These are phyloP conservation scores for Agrilus biguttatus DNA, from an alignment of 2,888 invertebrate species.

Conservation along the genomic window DNA sequence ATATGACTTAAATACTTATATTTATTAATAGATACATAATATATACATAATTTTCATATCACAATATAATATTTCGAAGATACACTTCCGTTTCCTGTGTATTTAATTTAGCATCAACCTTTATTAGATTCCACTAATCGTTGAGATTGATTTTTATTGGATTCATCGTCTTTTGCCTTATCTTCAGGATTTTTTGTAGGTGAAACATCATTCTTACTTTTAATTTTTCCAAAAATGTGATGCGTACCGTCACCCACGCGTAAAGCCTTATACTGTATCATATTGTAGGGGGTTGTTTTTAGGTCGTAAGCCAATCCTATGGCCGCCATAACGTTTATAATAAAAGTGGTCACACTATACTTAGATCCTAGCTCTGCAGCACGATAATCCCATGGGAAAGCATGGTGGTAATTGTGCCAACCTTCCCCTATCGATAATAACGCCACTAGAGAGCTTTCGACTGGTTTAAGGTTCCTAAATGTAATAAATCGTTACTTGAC, in stretches of 20 bases:
- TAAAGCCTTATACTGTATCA: constrained; percentile 40
- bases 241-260: constrained; percentile 54
- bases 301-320: constrained; percentile 51
- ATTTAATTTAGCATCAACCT: too few relatives aligned
- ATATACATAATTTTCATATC: too few relatives aligned
- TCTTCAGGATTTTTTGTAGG: too few relatives aligned
- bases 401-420: constrained; percentile 69
- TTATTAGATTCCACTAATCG: too few relatives aligned
- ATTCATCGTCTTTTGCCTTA: too few relatives aligned
- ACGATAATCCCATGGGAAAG: constrained; percentile 54
- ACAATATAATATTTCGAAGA: too few relatives aligned
- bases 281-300: constrained; percentile 30
- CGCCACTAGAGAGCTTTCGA: constrained; percentile 48
- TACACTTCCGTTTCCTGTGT: too few relatives aligned
- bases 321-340: constrained; percentile 45
- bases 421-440: constrained; percentile 49
- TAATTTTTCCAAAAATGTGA: constrained; percentile 13
- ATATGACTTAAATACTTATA: too few relatives aligned
- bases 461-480: constrained; percentile 43
- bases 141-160: too few relatives aligned
- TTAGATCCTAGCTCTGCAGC: constrained; percentile 40
- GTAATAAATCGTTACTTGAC: neutral
- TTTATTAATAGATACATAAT: too few relatives aligned
- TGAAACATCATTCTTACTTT: neutral
- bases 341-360: constrained; percentile 43